Conservation (phyloP, 1,140 invertebrate genomes). For the Drosophila prosaltans region DNA sequence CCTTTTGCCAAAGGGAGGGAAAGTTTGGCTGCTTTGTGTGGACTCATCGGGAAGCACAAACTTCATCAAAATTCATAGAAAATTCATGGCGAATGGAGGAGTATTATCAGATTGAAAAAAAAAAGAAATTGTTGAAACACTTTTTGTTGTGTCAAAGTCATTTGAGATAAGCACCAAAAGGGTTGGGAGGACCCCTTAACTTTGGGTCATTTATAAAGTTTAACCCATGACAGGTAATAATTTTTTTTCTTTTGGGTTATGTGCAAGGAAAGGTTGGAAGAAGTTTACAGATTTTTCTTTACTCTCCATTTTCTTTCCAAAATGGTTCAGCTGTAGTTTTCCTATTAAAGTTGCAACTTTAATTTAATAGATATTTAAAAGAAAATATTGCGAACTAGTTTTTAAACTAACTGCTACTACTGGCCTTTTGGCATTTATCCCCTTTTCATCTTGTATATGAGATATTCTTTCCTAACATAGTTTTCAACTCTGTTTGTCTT, state of each 20-base stretch:
- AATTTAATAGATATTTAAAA: no score
- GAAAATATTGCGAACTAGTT: not conserved
- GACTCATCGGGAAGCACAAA: not conserved
- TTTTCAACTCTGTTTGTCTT: slow-evolving; percentile 39
- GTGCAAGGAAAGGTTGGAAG: not conserved
- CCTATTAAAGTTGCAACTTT: not conserved
- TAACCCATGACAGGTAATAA: slow-evolving; percentile 38
- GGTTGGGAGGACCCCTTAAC: not conserved
- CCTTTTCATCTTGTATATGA: not conserved
- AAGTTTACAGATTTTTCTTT: not conserved
- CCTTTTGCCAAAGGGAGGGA: slow-evolving; percentile 7
- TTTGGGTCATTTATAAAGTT: slow-evolving; percentile 44
- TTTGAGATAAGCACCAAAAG: slow-evolving; percentile 9
- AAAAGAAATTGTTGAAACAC: slow-evolving; percentile 2
- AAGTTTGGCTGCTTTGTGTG: not conserved
- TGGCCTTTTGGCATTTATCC: not conserved
- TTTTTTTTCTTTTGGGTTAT: slow-evolving; percentile 34
- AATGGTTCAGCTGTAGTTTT: not conserved
- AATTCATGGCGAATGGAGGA: slow-evolving; percentile 1
- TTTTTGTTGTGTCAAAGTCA: slow-evolving; percentile 3
- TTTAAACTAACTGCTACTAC: not conserved
- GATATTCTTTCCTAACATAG: slow-evolving; percentile 43
- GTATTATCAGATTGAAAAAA: slow-evolving; percentile 3
- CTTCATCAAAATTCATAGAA: slow-evolving; percentile 14
- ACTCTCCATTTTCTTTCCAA: not conserved